Evolutionary conservation across 2,888 invertebrate species (phyloP).

Genomic region (Laspeyria flexula): DNA sequence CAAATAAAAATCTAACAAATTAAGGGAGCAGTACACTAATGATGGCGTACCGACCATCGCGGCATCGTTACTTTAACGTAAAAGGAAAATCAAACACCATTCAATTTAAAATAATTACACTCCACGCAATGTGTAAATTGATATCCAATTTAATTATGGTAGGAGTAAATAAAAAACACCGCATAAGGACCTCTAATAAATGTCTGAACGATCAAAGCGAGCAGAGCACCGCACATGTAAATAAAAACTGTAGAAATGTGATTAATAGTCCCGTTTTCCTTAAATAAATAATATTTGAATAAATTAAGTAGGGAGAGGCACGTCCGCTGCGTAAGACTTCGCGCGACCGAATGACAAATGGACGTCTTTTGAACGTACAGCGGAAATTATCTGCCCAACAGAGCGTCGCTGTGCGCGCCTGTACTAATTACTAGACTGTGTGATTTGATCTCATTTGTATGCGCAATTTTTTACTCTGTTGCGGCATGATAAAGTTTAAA

Average conservation of each 20-base stretch:
- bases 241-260: slow-evolving; percentile 83
- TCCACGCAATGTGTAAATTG: slow-evolving; percentile 40
- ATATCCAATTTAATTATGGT: slow-evolving; percentile 33
- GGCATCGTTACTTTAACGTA: slow-evolving; percentile 20
- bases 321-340: slow-evolving; percentile 78
- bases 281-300: slow-evolving; percentile 86
- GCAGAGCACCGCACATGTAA: slow-evolving; percentile 73
- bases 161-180: slow-evolving; percentile 53
- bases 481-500: slow-evolving; percentile 47
- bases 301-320: slow-evolving; percentile 79
- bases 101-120: slow-evolving; percentile 19
- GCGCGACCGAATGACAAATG: slow-evolving; percentile 84
- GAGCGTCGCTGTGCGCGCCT: slow-evolving; percentile 78
- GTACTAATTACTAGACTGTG: slow-evolving; percentile 83
- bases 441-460: slow-evolving; percentile 76
- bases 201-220: slow-evolving; percentile 76
- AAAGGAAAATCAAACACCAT: slow-evolving; percentile 12
- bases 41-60: slow-evolving; percentile 14
- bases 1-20: slow-evolving; percentile 21
- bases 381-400: slow-evolving; percentile 85
- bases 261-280: slow-evolving; percentile 84
- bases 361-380: slow-evolving; percentile 81
- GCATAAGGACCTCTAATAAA: slow-evolving; percentile 68
- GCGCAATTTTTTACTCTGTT: slow-evolving; percentile 56
- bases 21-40: slow-evolving; percentile 14